Evolutionary conservation across 2,797 vertebrate genomes (phyloP), one percentile per base, ranked within the genome.

Genomic region (Enteromius radiatus): DNA sequence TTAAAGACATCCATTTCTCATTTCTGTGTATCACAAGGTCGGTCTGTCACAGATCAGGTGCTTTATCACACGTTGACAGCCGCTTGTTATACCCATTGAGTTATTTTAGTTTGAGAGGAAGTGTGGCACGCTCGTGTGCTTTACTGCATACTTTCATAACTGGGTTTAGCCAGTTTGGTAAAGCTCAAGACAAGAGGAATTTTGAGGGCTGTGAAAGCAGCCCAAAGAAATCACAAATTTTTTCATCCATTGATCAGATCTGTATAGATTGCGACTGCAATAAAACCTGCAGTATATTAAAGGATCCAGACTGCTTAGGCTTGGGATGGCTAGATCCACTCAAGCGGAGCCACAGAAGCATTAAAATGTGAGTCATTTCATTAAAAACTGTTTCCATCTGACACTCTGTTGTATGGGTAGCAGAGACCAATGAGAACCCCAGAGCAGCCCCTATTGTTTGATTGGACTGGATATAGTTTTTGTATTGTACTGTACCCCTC

Each of bases 11-110:
- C 74, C 81, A 83, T 70, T 82, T 76, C 71, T 76, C 71, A 82
- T 76, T 77, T 83, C 74, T 77, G 49, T 76, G 74, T 83, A 83
- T 77, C 81, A 83, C 81, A 83, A 83, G 81, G 64, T 83, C 54
- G 21, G 73, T 38, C 65, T 83, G 74, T 70, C 81, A 77, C 74
- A 61, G 73, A 83, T 83, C 81, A 83, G 74, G 65, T 69, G 65
- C 52, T 83, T 83, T 70, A 77, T 82, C 71, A 43, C 41, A 54
- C 9, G 4, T 43, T 77, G 81, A 77, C 80, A 82, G 80, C 71
- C 12, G 47, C 63, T 82, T 83, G 81, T 83, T 83, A 76, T 38
- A 77, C 65, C 64, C 74, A 76, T 47, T 83, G 74, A 77, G 74
- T 76, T 76, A 69, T 77, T 77, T 77, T 52, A 49, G 74, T 69